A percentile compares a stretch with the other conserved stretches of the same genome.
Evolutionary conservation across 2,113 vertebrate species (phyloP).

Genomic region (Taxidea taxus): DNA sequence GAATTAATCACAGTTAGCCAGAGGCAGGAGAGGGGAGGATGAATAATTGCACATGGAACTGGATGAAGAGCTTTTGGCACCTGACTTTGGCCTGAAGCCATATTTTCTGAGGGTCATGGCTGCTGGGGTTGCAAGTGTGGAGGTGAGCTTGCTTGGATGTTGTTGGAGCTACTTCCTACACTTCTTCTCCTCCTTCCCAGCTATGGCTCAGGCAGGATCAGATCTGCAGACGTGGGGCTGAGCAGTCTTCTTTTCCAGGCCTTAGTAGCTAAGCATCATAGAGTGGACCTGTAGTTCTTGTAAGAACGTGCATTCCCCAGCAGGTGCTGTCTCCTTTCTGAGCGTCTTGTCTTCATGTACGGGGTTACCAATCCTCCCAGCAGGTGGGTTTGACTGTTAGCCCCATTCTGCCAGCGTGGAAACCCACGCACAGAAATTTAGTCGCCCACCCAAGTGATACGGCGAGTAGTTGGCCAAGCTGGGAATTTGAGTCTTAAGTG

Average conservation of each 20-base stretch:
- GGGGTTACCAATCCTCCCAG: neutral
- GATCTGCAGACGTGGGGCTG: accelerated
- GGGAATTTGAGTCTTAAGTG: neutral
- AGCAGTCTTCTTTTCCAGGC: neutral
- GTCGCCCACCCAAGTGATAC: neutral
- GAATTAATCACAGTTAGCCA: slow-evolving; percentile 77
- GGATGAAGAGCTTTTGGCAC: slow-evolving; percentile 26
- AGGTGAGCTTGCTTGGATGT: neutral
- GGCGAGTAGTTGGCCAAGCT: neutral
- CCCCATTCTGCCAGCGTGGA: neutral
- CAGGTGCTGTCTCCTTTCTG: neutral
- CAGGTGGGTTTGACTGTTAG: neutral
- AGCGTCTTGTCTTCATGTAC: neutral
- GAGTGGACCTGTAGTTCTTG: neutral
- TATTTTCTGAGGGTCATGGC: neutral
- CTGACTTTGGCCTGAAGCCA: neutral
- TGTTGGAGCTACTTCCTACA: neutral
- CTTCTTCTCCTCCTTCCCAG: neutral
- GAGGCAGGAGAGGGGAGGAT: neutral
- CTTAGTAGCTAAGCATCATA: neutral
- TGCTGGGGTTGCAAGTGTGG: neutral
- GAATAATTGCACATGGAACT: slow-evolving; percentile 11
- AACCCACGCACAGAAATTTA: neutral
- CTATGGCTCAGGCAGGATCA: neutral
- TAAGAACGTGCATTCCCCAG: neutral